Percentiles rank a stretch among this genome's conserved stretches.
Evolutionary conservation across 2,888 invertebrate species (phyloP).

Genomic region (Auanema freiburgensis): DNA sequence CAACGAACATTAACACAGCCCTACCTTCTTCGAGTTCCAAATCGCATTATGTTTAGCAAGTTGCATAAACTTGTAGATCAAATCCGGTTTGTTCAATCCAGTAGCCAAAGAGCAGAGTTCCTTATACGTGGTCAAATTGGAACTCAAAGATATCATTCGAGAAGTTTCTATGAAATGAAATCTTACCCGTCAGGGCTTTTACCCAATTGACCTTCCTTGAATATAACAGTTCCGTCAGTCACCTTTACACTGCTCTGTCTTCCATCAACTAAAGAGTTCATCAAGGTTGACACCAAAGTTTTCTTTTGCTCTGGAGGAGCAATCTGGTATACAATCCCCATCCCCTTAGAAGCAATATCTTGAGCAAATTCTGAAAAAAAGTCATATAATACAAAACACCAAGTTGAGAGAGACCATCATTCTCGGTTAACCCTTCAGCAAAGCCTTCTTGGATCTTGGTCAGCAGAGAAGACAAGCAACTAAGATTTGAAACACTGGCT

Average conservation of each 20-base stretch:
- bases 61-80: slow-evolving; percentile 93
- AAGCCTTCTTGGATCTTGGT: slow-evolving; percentile 41
- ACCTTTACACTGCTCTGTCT: slow-evolving; percentile 64
- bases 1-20: background rate
- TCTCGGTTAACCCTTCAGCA: slow-evolving; percentile 50
- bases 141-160: slow-evolving; percentile 22
- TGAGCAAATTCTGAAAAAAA: slow-evolving; percentile 80
- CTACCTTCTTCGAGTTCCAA: slow-evolving; percentile 87
- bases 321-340: slow-evolving; percentile 83
- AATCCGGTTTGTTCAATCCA: slow-evolving; percentile 89
- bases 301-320: slow-evolving; percentile 76
- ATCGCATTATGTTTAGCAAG: slow-evolving; percentile 89
- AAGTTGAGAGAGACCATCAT: slow-evolving; percentile 34
- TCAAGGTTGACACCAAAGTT: slow-evolving; percentile 76
- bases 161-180: background rate
- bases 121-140: slow-evolving; percentile 77
- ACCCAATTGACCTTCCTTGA: slow-evolving; percentile 84
- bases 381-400: background rate
- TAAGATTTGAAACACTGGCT: slow-evolving; percentile 10
- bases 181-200: slow-evolving; percentile 81
- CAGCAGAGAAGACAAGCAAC: slow-evolving; percentile 13
- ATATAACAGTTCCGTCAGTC: slow-evolving; percentile 80
- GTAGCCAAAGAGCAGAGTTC: slow-evolving; percentile 90
- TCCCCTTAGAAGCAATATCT: slow-evolving; percentile 79
- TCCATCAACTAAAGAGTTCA: slow-evolving; percentile 77